Evolutionary conservation across 2,113 vertebrate species (phyloP), one percentile per base, ranked within the genome.

Genomic region (Thalassoma bifasciatum): DNA sequence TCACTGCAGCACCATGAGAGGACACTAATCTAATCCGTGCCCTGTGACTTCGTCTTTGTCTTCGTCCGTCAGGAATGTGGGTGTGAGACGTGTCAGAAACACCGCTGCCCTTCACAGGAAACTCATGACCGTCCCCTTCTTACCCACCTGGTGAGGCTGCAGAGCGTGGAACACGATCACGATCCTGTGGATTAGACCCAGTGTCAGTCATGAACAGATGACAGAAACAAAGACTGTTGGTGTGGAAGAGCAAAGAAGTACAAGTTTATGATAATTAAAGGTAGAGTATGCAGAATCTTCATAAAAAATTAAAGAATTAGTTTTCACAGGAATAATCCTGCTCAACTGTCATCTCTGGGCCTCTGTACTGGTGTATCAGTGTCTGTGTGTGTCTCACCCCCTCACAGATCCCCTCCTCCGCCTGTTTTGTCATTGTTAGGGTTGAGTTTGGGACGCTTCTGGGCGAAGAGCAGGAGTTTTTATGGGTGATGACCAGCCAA

Each of bases 141-240:
- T 98, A 61, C 97, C 97, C 0, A 99, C 94, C 89, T 98, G 97
- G 94, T 96, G 96, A 17, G 89, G 91, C 80, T 98, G 94, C 94
- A 98, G 10, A 0, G 94, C 93, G 22, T 87, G 87, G 85, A 97
- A 98, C 72, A 89, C 79, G 21, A 98, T 93, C 13, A 94, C 5
- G 50, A 99, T 95, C 93, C 96, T 90, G 80, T 17, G 10, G 77
- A 78, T 3, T 2, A 46, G 16, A 8, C 14, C 7, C 44, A 49
- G 46, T 19, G 36, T 70, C n/a, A 51, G 13, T 69, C 21, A 57
- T 46, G 37, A 3, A 53, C 19, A 26, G 6, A 50, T 42, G 9
- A 30, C 44, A 46, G 44, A 10, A 62, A 51, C 22, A 50, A 3
- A 58, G 42, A 3, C 11, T 56, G 5, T 49, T n/a, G 8, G 37